Evolutionary conservation across 1,140 invertebrate genomes (phyloP).

Genomic region (Orussus abietinus): DNA sequence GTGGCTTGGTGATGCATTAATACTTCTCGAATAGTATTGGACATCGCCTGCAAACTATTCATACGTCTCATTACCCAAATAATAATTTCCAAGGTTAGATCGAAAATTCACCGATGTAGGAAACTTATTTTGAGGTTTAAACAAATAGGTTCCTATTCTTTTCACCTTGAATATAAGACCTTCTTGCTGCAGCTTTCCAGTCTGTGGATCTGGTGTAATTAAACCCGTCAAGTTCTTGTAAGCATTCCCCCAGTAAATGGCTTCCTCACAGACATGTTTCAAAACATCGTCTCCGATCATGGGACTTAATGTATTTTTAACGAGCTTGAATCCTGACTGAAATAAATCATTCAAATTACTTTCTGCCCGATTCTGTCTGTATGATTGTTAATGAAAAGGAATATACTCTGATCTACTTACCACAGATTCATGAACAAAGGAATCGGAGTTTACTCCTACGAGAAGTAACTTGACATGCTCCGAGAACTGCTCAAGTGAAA

Average conservation of each 20-base stretch:
- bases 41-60: constrained; percentile 47
- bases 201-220: constrained; percentile 23
- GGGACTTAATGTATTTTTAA: constrained; percentile 29
- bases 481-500: constrained; percentile 37
- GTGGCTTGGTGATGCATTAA: constrained; percentile 56
- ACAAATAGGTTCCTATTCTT: neutral
- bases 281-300: constrained; percentile 33
- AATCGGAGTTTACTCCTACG: constrained; percentile 53
- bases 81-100: neutral
- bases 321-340: constrained; percentile 35
- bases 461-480: constrained; percentile 44
- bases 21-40: constrained; percentile 55
- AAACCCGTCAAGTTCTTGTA: constrained; percentile 36
- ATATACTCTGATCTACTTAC: constrained; percentile 19
- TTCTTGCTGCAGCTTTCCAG: constrained; percentile 28
- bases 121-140: neutral
- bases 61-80: constrained; percentile 1
- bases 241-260: constrained; percentile 43
- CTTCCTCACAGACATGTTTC: constrained; percentile 29
- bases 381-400: constrained; percentile 10
- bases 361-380: neutral
- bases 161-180: constrained; percentile 47
- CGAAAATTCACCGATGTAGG: neutral
- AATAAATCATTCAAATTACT: constrained; percentile 13
- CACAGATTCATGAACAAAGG: constrained; percentile 35